phyloP scores from a whole-genome alignment of 2,888 invertebrate species.

The Oscheius sp. region DNA sequence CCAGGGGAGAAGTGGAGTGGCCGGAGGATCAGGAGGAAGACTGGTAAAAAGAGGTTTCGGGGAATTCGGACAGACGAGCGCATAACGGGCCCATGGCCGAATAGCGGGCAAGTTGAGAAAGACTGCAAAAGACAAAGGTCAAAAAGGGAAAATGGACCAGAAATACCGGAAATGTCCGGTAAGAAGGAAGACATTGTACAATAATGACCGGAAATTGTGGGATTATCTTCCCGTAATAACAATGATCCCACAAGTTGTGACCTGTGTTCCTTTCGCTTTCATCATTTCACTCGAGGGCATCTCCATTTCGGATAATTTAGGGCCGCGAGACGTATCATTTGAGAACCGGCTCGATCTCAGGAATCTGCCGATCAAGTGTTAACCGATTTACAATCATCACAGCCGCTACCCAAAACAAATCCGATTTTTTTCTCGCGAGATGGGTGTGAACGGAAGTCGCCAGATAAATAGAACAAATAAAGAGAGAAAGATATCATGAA shows the following conservation, averaged over 20 bases:
- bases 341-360: constrained; percentile 16
- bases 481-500: not conserved
- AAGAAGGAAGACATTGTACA: not conserved
- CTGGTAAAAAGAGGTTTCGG: not conserved
- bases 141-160: not conserved
- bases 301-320: constrained; percentile 33
- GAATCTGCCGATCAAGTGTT: constrained; percentile 6
- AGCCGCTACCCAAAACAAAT: not conserved
- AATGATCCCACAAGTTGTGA: not conserved
- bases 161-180: not conserved
- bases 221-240: not conserved
- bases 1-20: not conserved
- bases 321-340: constrained; percentile 33
- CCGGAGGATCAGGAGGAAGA: not conserved
- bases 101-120: not conserved
- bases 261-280: not conserved
- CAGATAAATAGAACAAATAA: not conserved
- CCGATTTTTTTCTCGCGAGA: not conserved
- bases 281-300: not conserved
- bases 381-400: constrained; percentile 25
- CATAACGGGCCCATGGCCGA: not conserved
- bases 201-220: not conserved
- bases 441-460: not conserved
- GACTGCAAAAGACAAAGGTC: not conserved
- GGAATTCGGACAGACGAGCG: not conserved